Evolutionary conservation across 2,797 vertebrate species (phyloP).

Genomic region (Chaetophractus vellerosus): DNA sequence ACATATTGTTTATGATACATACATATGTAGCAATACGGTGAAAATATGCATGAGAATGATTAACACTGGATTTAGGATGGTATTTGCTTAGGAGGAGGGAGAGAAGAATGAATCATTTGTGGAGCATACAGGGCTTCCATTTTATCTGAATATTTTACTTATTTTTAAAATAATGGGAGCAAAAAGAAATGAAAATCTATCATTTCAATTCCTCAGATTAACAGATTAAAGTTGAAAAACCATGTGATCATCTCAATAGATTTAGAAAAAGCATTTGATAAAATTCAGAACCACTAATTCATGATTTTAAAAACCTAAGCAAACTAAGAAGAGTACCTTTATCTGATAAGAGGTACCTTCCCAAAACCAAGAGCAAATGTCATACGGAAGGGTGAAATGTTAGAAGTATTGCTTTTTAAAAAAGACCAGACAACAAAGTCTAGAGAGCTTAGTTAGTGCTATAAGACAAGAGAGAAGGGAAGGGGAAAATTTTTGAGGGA

Average conservation of each 20-base stretch:
- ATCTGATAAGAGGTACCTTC: background rate
- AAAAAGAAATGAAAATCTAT: conserved; percentile 52
- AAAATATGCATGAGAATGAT: conserved; percentile 73
- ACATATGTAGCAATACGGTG: conserved; percentile 74
- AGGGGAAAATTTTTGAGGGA: rapidly evolving
- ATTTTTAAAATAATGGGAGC: conserved; percentile 39
- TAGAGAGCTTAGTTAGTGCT: background rate
- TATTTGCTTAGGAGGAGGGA: conserved; percentile 29
- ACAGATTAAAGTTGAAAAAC: conserved; percentile 45
- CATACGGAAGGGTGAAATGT: background rate
- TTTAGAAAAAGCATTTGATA: conserved; percentile 55
- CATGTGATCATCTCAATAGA: background rate
- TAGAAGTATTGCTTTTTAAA: conserved; percentile 54
- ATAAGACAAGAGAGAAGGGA: background rate
- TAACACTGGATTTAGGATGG: conserved; percentile 76
- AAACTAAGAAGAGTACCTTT: conserved; percentile 59
- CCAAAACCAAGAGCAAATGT: conserved; percentile 38
- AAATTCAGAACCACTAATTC: conserved; percentile 49
- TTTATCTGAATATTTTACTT: conserved; percentile 57
- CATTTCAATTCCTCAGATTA: conserved; percentile 58
- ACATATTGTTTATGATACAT: conserved; percentile 76
- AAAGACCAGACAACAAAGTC: background rate
- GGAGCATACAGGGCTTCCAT: background rate
- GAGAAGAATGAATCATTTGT: background rate
- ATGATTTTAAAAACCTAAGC: background rate